Base-by-base conservation (phyloP, 2,888 invertebrate species). In the Leptopilina myrica region DNA sequence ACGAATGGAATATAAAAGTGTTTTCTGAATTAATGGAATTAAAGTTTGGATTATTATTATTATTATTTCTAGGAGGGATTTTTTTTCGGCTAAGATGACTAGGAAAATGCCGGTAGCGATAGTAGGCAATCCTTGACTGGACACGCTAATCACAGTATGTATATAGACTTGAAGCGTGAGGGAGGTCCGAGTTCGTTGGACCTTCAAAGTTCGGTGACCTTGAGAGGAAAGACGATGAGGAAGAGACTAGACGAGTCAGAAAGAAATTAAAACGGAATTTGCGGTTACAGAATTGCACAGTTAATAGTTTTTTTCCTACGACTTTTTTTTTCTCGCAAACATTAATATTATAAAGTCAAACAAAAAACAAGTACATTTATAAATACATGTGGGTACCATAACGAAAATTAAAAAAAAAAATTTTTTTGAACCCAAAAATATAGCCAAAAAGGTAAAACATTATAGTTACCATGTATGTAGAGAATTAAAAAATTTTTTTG, bases 151-250 rank as follows among this genome's bases (percentile, higher is more conserved):
- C 53, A 73, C 53, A 73, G 69, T 20, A 56, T 33, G 33, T 33
- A 33, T 33, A 33, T 33, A 33, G 33, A 33, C 69, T 26, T 69
- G 69, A 20, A 53, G 26, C 56, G 69, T 56, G 53, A 56, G 69
- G 69, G 33, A 73, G 53, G 69, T 26, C 33, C 56, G 26, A 73
- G 69, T 49, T 73, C 69, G 69, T 73, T 73, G 69, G 69, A 73
- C 69, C 53, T 73, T 73, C 69, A 73, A 73, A 73, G 69, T 73
- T 73, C 69, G 69, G 69, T 73, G 69, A 73, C 69, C 69, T 73
- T 73, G 69, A 73, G 69, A 33, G 26, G 11, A 56, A 73, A 73
- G 33, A 73, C 12, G 69, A 73, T 53, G 56, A 53, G 69, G 69
- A 73, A 73, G 53, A 53, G 20, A 26, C 33, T 20, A 20, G 69